A percentile compares a stretch with the other conserved stretches of the same genome.
Conservation (phyloP, 2,113 vertebrate species). For the Nothobranchius furzeri region DNA sequence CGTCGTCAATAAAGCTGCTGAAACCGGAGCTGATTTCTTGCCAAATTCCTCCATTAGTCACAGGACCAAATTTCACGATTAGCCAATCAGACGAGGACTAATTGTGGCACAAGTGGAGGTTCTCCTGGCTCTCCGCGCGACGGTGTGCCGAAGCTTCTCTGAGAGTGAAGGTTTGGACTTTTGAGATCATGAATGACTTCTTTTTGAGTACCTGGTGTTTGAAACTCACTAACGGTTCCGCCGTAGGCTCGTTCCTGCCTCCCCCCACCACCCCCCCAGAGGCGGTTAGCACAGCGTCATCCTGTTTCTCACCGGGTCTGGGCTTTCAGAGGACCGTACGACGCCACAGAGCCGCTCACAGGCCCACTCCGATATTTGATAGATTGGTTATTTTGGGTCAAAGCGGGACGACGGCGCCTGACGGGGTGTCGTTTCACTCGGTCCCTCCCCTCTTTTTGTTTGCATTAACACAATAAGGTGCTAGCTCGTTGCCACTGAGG, state of each 20-base stretch:
- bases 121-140: too few species aligned
- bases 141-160: constrained; percentile 35
- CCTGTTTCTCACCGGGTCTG: constrained; percentile 59
- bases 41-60: constrained; percentile 99
- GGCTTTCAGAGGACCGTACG: constrained; percentile 46
- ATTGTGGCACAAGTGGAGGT: constrained; percentile 54
- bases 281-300: constrained; percentile 24
- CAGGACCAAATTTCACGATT: constrained; percentile 85
- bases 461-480: constrained; percentile 21
- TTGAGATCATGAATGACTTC: constrained; percentile 44
- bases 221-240: constrained; percentile 23
- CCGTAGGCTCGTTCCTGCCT: constrained; percentile 16
- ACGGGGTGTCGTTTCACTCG: constrained; percentile 31
- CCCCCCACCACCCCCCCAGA: too few species aligned
- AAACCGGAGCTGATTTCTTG: constrained; percentile 99
- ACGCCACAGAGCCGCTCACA: constrained; percentile 62
- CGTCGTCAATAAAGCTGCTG: constrained; percentile 83
- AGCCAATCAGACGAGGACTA: constrained; percentile 70
- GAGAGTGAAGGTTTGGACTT: constrained; percentile 18
- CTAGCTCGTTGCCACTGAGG: constrained; percentile 55
- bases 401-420: constrained; percentile 67
- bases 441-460: constrained; percentile 14
- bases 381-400: constrained; percentile 75
- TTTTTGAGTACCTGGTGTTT: constrained; percentile 29
- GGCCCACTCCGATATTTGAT: constrained; percentile 66